Evolutionary conservation across 1,140 invertebrate species (phyloP).

Genomic region (Wiebesia pumilae): DNA sequence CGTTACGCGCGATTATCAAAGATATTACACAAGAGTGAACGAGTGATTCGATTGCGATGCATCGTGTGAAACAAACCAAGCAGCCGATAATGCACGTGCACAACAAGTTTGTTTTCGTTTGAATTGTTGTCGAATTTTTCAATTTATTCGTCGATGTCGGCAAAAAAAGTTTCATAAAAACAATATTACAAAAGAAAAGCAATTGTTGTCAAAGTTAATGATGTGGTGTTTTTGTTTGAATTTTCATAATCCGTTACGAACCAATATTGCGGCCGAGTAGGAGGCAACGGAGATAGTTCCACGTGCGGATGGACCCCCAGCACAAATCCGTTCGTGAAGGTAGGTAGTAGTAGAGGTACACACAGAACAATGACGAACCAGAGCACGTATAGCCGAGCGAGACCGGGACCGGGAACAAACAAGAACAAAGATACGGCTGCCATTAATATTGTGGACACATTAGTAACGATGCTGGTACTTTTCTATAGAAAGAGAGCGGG

Average conservation of each 20-base stretch:
- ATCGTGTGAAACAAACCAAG: background rate
- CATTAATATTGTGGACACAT: conserved; percentile 76
- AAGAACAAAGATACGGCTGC: conserved; percentile 77
- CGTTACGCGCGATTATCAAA: background rate
- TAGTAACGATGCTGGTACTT: conserved; percentile 73
- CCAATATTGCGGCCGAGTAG: conserved; percentile 74
- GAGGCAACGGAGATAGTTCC: conserved; percentile 68
- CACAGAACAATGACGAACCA: conserved; percentile 77
- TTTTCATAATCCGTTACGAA: conserved; percentile 71
- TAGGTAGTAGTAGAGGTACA: conserved; percentile 74
- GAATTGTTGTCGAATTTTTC: background rate
- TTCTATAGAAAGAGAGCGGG: conserved; percentile 64
- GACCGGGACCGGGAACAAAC: conserved; percentile 76
- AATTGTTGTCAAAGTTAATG: conserved; percentile 16
- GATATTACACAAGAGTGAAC: background rate
- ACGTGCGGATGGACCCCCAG: conserved; percentile 75
- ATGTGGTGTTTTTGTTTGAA: conserved; percentile 42
- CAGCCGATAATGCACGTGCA: conserved; percentile 47
- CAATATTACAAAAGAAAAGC: conserved; percentile 23
- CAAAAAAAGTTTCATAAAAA: conserved; percentile 21
- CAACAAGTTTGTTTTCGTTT: background rate
- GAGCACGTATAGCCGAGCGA: conserved; percentile 76
- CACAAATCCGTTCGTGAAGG: conserved; percentile 76
- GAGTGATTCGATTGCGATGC: background rate
- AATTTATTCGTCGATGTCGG: no score